Evolutionary conservation across 2,888 invertebrate genomes (phyloP).

Genomic region (Sylvicola cinctus): DNA sequence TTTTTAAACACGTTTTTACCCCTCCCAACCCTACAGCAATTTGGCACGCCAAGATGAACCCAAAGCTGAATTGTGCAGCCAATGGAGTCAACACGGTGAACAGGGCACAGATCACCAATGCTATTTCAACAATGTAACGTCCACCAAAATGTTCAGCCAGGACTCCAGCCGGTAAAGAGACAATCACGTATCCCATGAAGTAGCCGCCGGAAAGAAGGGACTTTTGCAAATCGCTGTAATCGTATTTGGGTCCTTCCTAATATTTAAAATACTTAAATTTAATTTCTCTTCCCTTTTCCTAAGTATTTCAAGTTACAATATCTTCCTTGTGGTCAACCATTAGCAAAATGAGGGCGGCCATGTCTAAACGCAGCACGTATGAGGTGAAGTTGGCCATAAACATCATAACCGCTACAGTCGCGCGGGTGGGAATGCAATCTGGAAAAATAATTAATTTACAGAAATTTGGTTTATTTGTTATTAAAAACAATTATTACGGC

Average conservation of each 20-base stretch:
- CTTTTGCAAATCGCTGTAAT: slow-evolving; percentile 40
- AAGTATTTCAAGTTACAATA: no score
- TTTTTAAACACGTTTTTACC: no score
- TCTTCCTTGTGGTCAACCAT: slow-evolving; percentile 51
- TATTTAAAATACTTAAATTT: no score
- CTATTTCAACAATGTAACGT: slow-evolving; percentile 33
- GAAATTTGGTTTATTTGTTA: no score
- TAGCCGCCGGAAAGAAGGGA: slow-evolving; percentile 37
- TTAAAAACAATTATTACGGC: no score
- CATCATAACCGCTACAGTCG: slow-evolving; percentile 40
- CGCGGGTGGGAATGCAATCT: slow-evolving; percentile 26
- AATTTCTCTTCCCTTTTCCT: no score
- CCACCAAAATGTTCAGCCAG: slow-evolving; percentile 44
- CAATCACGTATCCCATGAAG: slow-evolving; percentile 49
- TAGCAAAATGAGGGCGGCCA: slow-evolving; percentile 51
- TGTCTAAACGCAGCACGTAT: slow-evolving; percentile 55
- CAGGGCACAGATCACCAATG: slow-evolving; percentile 28
- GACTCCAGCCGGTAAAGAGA: slow-evolving; percentile 41
- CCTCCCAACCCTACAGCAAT: slow-evolving; percentile 42
- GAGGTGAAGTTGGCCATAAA: slow-evolving; percentile 51
- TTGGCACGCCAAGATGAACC: slow-evolving; percentile 32
- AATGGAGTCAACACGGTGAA: slow-evolving; percentile 38
- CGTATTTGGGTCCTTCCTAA: slow-evolving; percentile 28
- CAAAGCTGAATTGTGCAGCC: slow-evolving; percentile 33
- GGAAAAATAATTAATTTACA: no score